Conservation (phyloP, 2,797 vertebrate genomes). For the Ispidina picta region DNA sequence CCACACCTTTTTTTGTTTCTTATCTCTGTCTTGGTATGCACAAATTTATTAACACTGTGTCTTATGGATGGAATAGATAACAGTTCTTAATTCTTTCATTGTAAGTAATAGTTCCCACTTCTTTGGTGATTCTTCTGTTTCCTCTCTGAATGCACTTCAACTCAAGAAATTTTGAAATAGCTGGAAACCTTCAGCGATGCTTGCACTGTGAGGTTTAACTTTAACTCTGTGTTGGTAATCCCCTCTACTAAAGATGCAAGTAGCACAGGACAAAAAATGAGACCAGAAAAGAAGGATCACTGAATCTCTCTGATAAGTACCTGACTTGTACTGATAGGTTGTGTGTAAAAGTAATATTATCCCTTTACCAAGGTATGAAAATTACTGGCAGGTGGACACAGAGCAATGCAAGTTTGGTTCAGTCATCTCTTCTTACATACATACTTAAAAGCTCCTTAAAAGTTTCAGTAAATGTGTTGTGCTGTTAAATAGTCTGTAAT, state of each 20-base stretch:
- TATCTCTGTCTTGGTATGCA: neutral
- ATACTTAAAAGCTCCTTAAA: neutral
- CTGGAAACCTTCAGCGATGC: neutral
- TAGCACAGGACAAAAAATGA: neutral
- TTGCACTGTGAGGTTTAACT: neutral
- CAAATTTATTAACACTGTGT: neutral
- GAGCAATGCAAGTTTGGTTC: neutral
- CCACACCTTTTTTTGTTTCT: neutral
- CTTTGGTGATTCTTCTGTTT: neutral
- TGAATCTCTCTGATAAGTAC: neutral
- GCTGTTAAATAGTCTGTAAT: neutral
- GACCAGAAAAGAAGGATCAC: neutral
- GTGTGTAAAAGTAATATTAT: neutral
- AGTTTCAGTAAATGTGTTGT: neutral
- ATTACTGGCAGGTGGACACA: neutral
- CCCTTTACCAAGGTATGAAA: neutral
- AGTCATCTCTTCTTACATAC: neutral
- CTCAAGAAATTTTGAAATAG: neutral
- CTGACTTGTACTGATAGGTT: neutral
- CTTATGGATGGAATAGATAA: neutral
- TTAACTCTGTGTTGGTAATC: neutral
- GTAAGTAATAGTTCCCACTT: neutral
- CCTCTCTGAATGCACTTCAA: neutral
- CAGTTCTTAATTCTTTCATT: neutral
- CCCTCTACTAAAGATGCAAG: neutral